Conservation (phyloP, 2,113 vertebrate genomes). For the Thamnaconus septentrionalis region DNA sequence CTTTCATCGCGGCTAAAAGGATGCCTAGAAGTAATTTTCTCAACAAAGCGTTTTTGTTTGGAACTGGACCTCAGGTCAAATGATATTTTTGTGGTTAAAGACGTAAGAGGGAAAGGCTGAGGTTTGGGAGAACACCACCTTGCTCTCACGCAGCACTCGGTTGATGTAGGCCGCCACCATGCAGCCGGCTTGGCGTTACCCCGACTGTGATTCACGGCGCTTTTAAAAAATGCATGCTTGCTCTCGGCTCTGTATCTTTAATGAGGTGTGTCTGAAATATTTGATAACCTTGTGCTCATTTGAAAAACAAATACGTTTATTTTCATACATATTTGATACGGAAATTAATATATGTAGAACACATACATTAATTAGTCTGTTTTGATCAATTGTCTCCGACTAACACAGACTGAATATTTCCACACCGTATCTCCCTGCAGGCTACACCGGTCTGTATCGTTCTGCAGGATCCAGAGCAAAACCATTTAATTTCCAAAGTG, state of each 20-base stretch:
- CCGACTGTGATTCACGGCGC: slow-evolving; percentile 33
- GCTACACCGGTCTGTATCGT: slow-evolving; percentile 61
- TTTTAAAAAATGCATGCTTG: slow-evolving; percentile 75
- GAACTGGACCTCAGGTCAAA: too few relatives aligned
- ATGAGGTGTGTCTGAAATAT: slow-evolving; percentile 76
- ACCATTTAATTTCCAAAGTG: slow-evolving; percentile 69
- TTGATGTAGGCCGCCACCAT: slow-evolving; percentile 37
- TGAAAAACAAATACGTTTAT: slow-evolving; percentile 77
- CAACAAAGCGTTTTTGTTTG: too few relatives aligned
- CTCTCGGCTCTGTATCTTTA: slow-evolving; percentile 72
- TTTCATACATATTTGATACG: slow-evolving; percentile 75
- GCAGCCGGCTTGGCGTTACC: slow-evolving; percentile 18
- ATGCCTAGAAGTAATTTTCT: too few relatives aligned
- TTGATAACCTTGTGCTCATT: slow-evolving; percentile 69
- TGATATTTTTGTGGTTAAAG: too few relatives aligned
- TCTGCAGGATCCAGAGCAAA: slow-evolving; percentile 67
- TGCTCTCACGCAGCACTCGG: slow-evolving; percentile 29
- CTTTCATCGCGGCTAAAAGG: too few relatives aligned
- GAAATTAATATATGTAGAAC: slow-evolving; percentile 80
- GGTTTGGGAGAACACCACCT: slow-evolving; percentile 18
- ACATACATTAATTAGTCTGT: slow-evolving; percentile 76
- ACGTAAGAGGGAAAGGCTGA: neutral
- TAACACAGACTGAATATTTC: slow-evolving; percentile 60
- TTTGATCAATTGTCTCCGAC: slow-evolving; percentile 77
- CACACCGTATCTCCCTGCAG: slow-evolving; percentile 52